Evolutionary conservation across 2,888 invertebrate genomes (phyloP).

Genomic region (Cephus rjabovi): DNA sequence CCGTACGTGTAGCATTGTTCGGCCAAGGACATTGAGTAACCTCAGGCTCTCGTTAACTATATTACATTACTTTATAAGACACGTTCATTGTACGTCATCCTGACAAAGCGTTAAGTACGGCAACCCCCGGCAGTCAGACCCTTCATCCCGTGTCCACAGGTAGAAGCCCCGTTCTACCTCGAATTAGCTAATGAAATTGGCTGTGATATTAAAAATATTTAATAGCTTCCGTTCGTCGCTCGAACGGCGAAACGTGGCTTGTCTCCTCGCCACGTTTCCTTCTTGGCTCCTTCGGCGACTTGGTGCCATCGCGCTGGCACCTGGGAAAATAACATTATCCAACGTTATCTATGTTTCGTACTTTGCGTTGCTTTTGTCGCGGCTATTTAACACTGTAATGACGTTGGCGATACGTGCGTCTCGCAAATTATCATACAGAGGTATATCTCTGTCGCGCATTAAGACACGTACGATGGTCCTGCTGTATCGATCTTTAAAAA

Average conservation of each 20-base stretch:
- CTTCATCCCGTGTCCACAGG: background rate
- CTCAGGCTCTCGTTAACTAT: background rate
- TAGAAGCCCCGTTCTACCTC: background rate
- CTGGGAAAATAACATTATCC: background rate
- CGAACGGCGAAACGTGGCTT: background rate
- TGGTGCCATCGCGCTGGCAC: background rate
- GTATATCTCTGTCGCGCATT: background rate
- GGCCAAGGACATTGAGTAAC: background rate
- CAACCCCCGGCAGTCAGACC: background rate
- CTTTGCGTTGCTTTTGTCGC: background rate
- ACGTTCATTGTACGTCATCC: background rate
- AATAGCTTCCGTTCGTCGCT: background rate
- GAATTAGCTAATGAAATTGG: background rate
- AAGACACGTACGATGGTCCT: background rate
- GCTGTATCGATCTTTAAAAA: background rate
- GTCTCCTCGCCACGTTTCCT: background rate
- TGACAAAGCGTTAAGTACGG: background rate
- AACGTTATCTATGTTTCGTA: background rate
- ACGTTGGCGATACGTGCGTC: background rate
- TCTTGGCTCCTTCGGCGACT: background rate
- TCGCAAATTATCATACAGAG: background rate
- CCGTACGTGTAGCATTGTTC: background rate
- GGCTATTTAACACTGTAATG: background rate
- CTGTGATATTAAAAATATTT: background rate
- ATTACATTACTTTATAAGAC: background rate